These are phyloP conservation scores for Actinia tenebrosa DNA, from an alignment of 64 coral and sea anemone genomes.

Conservation along the genomic window DNA sequence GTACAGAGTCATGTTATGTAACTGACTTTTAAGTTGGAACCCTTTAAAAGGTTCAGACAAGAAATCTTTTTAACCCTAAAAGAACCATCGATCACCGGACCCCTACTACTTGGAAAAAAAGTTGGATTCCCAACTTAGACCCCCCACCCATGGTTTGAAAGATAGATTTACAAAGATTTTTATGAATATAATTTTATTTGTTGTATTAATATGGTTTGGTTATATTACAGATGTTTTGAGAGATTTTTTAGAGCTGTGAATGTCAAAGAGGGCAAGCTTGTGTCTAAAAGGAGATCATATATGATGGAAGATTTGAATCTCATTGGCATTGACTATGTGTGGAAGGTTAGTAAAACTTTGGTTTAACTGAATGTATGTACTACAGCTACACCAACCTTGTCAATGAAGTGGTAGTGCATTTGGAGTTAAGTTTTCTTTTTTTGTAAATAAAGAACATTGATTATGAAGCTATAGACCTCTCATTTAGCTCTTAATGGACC, in stretches of 20 bases:
- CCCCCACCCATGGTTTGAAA: no score
- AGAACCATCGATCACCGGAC: no score
- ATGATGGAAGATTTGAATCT: constrained; percentile 97
- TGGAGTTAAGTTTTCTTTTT: no score
- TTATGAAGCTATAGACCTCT: not conserved
- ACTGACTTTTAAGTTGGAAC: no score
- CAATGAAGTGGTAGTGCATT: no score
- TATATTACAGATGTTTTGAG: constrained; percentile 85
- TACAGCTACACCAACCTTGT: not conserved
- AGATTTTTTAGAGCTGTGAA: constrained; percentile 97
- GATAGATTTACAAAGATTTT: not conserved
- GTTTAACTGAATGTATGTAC: not conserved
- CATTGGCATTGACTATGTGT: constrained; percentile 94
- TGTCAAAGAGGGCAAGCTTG: constrained; percentile 95
- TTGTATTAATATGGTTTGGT: not conserved
- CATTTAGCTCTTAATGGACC: not conserved
- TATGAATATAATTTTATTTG: not conserved
- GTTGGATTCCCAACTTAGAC: no score
- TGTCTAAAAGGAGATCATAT: constrained; percentile 77
- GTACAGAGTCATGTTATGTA: no score
- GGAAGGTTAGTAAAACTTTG: constrained; percentile 65
- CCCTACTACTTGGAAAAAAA: no score
- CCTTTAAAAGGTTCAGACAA: no score
- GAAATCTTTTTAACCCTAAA: no score
- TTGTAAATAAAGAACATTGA: no score